Percentiles rank a stretch among this genome's conserved stretches.
These are phyloP conservation scores for Rhegmatorhina hoffmannsi DNA, from an alignment of 2,113 vertebrate genomes.

Conservation along the genomic window DNA sequence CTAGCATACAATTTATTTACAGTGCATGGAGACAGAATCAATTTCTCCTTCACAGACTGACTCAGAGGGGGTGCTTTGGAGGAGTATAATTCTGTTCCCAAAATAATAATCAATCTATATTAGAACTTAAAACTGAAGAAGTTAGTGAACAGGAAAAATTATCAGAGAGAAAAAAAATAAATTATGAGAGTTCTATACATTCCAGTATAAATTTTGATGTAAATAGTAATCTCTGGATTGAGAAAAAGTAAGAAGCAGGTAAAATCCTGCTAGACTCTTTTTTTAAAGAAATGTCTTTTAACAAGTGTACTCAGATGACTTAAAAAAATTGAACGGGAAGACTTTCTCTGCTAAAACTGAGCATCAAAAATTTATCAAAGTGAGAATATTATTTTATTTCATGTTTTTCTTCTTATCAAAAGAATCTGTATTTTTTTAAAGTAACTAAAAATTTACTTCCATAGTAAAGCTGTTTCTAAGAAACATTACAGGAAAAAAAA, in stretches of 20 bases:
- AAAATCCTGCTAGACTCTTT: not conserved
- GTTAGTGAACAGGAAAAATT: not conserved
- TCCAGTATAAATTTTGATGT: not conserved
- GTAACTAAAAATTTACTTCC: not conserved
- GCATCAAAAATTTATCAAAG: not conserved
- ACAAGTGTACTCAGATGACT: not conserved
- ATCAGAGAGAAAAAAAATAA: not conserved
- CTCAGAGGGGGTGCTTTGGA: not conserved
- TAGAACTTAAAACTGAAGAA: not conserved
- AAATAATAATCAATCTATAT: not conserved
- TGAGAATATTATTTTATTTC: not conserved
- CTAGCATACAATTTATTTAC: not conserved
- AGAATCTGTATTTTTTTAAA: not conserved
- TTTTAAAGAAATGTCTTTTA: not conserved
- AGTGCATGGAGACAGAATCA: not conserved
- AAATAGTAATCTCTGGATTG: not conserved
- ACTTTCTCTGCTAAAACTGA: not conserved
- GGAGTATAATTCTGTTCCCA: not conserved
- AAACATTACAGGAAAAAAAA: not conserved
- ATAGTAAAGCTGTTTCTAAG: not conserved
- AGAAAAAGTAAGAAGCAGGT: not conserved
- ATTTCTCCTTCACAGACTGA: constrained; percentile 1
- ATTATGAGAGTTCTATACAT: not conserved
- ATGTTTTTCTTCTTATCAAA: not conserved
- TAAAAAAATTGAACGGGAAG: not conserved